phyloP scores from a whole-genome alignment of 2,797 vertebrate species.

The Staurois parvus region DNA sequence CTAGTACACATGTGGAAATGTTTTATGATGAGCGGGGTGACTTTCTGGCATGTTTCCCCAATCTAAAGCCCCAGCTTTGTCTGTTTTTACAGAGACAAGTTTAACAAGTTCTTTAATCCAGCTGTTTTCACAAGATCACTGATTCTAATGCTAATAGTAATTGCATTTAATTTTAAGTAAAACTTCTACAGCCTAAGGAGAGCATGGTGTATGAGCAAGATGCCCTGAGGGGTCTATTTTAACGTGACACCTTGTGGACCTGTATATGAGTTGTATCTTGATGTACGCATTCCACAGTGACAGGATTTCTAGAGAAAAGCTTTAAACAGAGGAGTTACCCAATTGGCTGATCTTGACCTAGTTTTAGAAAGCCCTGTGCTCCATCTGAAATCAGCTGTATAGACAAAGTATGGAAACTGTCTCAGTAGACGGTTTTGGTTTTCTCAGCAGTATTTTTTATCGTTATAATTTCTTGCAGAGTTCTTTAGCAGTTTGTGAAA shows the following conservation, averaged over 20 bases:
- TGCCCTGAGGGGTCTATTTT: background rate
- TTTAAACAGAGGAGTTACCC: background rate
- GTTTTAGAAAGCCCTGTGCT: too few relatives aligned
- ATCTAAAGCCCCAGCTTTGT: background rate
- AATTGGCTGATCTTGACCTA: background rate
- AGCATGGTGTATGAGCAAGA: background rate
- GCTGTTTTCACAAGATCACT: constrained; percentile 14
- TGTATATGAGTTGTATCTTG: background rate
- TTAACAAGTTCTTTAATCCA: constrained; percentile 7
- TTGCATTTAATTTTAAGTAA: background rate
- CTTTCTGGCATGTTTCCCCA: background rate
- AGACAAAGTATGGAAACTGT: too few relatives aligned
- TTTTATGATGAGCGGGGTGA: constrained; percentile 15
- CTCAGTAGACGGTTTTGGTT: too few relatives aligned
- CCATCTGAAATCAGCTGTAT: too few relatives aligned
- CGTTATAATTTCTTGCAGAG: too few relatives aligned
- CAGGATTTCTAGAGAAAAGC: background rate
- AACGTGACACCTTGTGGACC: background rate
- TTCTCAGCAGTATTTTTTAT: too few relatives aligned
- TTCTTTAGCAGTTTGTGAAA: background rate
- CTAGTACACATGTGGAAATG: constrained; percentile 10
- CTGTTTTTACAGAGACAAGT: background rate
- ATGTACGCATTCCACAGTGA: background rate
- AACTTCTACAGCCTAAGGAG: constrained; percentile 7
- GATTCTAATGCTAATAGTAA: constrained; percentile 2